Evolutionary conservation across 2,797 vertebrate species (phyloP).

Genomic region (Heterohyrax brucei): DNA sequence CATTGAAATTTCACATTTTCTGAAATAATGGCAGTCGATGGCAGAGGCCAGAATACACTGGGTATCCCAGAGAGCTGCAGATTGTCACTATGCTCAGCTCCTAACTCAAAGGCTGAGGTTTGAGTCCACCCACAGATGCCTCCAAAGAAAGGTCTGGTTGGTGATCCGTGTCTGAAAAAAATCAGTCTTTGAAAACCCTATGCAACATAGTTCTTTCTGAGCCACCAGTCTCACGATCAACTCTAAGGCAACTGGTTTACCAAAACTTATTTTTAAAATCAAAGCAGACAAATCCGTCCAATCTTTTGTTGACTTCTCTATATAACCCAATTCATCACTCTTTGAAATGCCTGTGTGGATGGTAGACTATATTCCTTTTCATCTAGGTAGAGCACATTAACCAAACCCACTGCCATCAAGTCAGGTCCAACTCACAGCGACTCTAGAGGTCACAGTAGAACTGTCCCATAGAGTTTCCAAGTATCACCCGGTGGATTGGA

Average conservation of each 20-base stretch:
- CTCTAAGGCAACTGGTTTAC: background rate
- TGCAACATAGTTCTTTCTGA: background rate
- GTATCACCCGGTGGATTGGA: too few relatives aligned
- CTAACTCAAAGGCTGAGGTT: background rate
- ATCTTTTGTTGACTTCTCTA: slow-evolving; percentile 1
- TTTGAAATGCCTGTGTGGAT: background rate
- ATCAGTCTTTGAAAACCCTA: background rate
- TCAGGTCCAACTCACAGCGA: too few relatives aligned
- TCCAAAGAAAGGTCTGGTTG: background rate
- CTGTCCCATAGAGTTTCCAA: too few relatives aligned
- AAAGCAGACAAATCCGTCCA: background rate
- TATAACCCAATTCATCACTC: background rate
- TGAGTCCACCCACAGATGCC: background rate
- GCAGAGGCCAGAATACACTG: background rate
- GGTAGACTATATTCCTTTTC: slow-evolving; percentile 26
- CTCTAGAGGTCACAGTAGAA: too few relatives aligned
- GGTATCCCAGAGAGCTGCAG: background rate
- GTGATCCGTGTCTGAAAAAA: background rate
- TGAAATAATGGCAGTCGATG: background rate
- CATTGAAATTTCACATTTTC: slow-evolving; percentile 75
- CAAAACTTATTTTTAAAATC: slow-evolving; percentile 4
- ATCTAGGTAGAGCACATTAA: background rate
- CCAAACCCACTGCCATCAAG: background rate
- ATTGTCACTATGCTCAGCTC: background rate
- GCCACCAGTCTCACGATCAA: background rate